Evolutionary conservation across 1,140 invertebrate genomes (phyloP), one percentile per base, ranked within the genome.

Genomic region (Oppia nitens): DNA sequence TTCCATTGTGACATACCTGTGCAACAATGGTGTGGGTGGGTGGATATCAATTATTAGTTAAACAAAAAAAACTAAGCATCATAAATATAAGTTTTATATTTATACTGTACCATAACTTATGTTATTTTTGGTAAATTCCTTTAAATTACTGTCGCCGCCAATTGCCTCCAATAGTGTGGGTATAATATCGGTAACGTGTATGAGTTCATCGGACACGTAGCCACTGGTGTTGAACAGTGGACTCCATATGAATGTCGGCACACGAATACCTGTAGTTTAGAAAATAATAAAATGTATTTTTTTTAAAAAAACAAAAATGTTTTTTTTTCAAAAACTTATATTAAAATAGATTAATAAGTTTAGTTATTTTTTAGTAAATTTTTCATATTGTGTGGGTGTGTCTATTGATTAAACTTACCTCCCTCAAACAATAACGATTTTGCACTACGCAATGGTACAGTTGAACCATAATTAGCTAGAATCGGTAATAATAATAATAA

Each of bases 1-100:
- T 77, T 59, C 90, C 90, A 94, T 56, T 83, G 67, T 67, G 86
- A 77, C 2, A 83, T 68, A 0, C 90, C 90, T 72, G 94, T n/a
- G n/a, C n/a, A n/a, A n/a, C n/a, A n/a, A n/a, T n/a, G n/a, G n/a
- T n/a, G n/a, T n/a, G n/a, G n/a, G n/a, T n/a, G n/a, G n/a, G n/a
- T n/a, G n/a, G n/a, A n/a, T n/a, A n/a, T n/a, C n/a, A n/a, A n/a
- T n/a, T n/a, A n/a, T n/a, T n/a, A n/a, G n/a, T n/a, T n/a, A n/a
- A n/a, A n/a, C n/a, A n/a, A n/a, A n/a, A n/a, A n/a, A n/a, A n/a
- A n/a, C n/a, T n/a, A n/a, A n/a, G n/a, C n/a, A n/a, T n/a, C n/a
- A n/a, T n/a, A n/a, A n/a, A n/a, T n/a, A 88, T 53, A 26, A 20
- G 6, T 17, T 9, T 6, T 40, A 40, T 40, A 40, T 6, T 9